These are phyloP conservation scores for Eueides isabella DNA, from an alignment of 1,140 invertebrate species.

Conservation along the genomic window DNA sequence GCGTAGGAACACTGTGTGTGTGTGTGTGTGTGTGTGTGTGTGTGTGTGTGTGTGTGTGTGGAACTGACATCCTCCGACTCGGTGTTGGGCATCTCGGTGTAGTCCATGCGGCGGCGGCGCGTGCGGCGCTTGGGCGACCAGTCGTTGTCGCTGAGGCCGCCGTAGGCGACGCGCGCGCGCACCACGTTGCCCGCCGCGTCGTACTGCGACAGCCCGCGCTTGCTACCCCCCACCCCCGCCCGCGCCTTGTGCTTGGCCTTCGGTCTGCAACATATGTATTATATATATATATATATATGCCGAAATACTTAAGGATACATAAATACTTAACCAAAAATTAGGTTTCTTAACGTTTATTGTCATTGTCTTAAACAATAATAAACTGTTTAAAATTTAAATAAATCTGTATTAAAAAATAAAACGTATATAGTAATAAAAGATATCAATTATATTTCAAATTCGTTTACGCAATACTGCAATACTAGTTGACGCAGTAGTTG, in stretches of 20 bases:
- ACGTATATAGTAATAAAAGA: too few species aligned
- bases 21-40: too few species aligned
- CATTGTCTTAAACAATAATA: too few species aligned
- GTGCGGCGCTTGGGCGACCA: conserved; percentile 82
- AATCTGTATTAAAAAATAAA: too few species aligned
- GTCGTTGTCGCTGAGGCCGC: conserved; percentile 76
- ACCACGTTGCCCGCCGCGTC: conserved; percentile 68
- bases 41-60: too few species aligned
- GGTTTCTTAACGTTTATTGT: too few species aligned
- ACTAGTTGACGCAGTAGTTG: too few species aligned
- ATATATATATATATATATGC: too few species aligned
- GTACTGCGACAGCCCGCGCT: conserved; percentile 61
- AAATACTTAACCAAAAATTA: not conserved
- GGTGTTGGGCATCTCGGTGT: conserved; percentile 86
- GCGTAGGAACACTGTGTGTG: too few species aligned
- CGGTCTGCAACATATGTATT: not conserved
- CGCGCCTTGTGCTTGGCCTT: not conserved
- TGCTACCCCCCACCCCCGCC: conserved; percentile 28
- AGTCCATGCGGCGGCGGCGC: conserved; percentile 86
- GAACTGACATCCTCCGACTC: conserved; percentile 86
- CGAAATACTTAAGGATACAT: not conserved
- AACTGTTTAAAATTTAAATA: too few species aligned
- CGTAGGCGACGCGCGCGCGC: conserved; percentile 72
- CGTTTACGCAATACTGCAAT: too few species aligned
- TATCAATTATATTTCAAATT: too few species aligned